Evolutionary conservation across 2,888 invertebrate genomes (phyloP), one percentile per base, ranked within the genome.

Genomic region (Eristalis arbustorum): DNA sequence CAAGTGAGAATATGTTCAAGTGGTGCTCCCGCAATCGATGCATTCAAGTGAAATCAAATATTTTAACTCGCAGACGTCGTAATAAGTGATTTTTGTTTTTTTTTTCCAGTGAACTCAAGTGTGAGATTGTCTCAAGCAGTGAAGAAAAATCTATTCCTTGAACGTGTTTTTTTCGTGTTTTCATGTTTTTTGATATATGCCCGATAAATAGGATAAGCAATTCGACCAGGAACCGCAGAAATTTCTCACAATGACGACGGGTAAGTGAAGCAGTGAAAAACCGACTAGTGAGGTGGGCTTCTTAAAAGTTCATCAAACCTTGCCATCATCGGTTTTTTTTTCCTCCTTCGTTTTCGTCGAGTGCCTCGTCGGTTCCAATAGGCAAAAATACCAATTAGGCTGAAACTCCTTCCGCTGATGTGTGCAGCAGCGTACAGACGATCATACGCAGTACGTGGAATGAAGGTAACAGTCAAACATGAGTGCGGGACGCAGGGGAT

Each of bases 231-330:
- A 80, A 72, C 63, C 37, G 63, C 74, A 71, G 62, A 82, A 74
- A 66, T 25, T 61, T 62, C 56, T 5, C 22, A 81, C 22, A 75
- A 87, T 87, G 87, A 83, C 87, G 87, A 87, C 87, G 71, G 87
- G 87, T 87, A 72, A 87, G 87, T 59, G 49, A 18, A 37, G 63
- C 59, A 64, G 23, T 40, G 42, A 31, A 62, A 63, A 56, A 56
- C 13, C 5, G 4, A 6, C n/a, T n/a, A 25, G 25, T 18, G 49
- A 37, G 74, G 40, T 62, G 66, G 61, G 69, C 57, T 64, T 73
- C 28, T 73, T 85, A 34, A 81, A 71, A 74, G 82, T 85, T 85
- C 85, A 77, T 85, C 82, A 82, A 85, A 85, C 81, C 49, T 68
- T 49, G 49, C 8, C 18, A 18, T 31, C 31, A 31, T 31, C 6